phyloP scores from a whole-genome alignment of 2,797 vertebrate genomes.

The Hydrocynus forskahlii region DNA sequence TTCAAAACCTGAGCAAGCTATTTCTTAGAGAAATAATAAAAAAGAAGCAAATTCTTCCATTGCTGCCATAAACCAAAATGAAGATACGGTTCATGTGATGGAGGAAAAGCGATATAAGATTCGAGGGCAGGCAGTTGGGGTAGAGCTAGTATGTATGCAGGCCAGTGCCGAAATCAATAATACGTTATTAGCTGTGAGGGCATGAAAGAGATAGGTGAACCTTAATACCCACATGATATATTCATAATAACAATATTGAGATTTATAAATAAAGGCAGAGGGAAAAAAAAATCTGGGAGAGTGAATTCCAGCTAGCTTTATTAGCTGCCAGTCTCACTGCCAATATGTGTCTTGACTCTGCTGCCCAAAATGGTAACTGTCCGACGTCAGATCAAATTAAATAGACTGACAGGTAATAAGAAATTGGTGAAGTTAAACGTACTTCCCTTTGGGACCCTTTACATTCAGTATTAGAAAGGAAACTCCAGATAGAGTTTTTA shows the following conservation, averaged over 20 bases:
- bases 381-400: constrained; percentile 82
- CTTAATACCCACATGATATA: constrained; percentile 79
- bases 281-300: constrained; percentile 60
- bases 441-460: constrained; percentile 73
- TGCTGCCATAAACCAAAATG: constrained; percentile 53
- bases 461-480: constrained; percentile 71
- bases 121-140: constrained; percentile 61
- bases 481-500: constrained; percentile 50
- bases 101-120: constrained; percentile 72
- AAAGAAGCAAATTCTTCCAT: constrained; percentile 31
- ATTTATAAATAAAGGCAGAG: constrained; percentile 68
- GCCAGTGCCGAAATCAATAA: constrained; percentile 79
- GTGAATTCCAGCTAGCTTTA: constrained; percentile 78
- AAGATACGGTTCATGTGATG: constrained; percentile 69
- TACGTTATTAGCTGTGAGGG: constrained; percentile 77
- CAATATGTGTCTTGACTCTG: constrained; percentile 80
- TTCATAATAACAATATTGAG: constrained; percentile 83
- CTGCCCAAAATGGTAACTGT: constrained; percentile 83
- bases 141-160: constrained; percentile 76
- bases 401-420: constrained; percentile 86
- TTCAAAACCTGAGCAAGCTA: constrained; percentile 7
- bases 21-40: constrained; percentile 44
- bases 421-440: constrained; percentile 80
- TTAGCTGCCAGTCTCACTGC: constrained; percentile 83
- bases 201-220: constrained; percentile 76